Evolutionary conservation across 1,140 invertebrate genomes (phyloP), one percentile per base, ranked within the genome.

Genomic region (Phymastichus coffea): DNA sequence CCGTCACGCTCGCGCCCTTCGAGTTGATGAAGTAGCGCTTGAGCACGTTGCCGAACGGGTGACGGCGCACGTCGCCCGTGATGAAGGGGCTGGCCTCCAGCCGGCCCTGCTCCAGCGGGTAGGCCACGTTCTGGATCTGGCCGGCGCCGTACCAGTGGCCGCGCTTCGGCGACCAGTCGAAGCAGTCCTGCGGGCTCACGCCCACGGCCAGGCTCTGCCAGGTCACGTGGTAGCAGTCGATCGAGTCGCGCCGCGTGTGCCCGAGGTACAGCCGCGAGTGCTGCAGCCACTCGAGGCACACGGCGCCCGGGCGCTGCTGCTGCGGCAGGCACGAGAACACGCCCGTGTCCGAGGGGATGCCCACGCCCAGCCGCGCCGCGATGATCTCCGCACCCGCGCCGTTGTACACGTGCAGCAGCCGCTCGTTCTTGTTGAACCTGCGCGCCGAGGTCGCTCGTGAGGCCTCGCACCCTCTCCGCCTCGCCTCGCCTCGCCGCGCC

Each of bases 1-100:
- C 81, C 19, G 88, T 82, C 19, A 95, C 86, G 0, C 89, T 88
- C 12, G 89, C 89, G 8, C 92, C 93, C 73, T 88, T 88, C 0
- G 91, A 92, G 67, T 88, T 93, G 20, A 95, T 86, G 63, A 94
- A 92, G 65, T 93, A 94, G 35, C 90, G 77, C 49, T 90, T 88
- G 0, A 95, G 70, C 0, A 91, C 88, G 63, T 90, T 89, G 0
- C 92, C 90, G 80, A 91, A 94, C 63, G 91, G 85, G 65, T 87
- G 83, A 52, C 86, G 85, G 22, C 86, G 83, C n/a, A 87, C 83
- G 64, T 91, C 87, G 0, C 91, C 92, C 4, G 91, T 94, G 14
- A 94, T 82, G 66, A 94, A 95, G 0, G 92, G 88, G 1, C 86
- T 85, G 64, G 87, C 85, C 9, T 88, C 85, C 9, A 93, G 84